A percentile compares a stretch with the other conserved stretches of the same genome.
Evolutionary conservation across 2,113 vertebrate species (phyloP).

Genomic region (Salvator merianae): DNA sequence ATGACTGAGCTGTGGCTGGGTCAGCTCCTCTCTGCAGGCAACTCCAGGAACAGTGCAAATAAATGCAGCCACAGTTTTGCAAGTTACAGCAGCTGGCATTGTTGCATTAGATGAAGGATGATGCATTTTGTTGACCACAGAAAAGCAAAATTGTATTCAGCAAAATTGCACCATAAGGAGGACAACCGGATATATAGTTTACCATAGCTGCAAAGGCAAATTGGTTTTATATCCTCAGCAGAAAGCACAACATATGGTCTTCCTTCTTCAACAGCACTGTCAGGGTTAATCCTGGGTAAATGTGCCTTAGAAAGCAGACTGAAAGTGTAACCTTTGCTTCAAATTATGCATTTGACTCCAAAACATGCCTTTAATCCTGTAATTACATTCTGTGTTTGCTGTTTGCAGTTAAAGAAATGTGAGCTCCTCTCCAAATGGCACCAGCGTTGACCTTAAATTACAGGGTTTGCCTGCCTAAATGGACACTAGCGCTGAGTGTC

Average conservation of each 20-base stretch:
- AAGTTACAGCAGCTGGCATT: too few species aligned
- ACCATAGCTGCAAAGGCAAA: not conserved
- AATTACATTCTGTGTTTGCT: slow-evolving; percentile 75
- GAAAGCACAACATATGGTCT: accelerated
- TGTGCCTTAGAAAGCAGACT: slow-evolving; percentile 63
- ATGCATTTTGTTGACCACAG: too few species aligned
- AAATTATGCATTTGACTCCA: slow-evolving; percentile 65
- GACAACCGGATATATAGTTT: not conserved
- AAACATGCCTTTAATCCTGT: slow-evolving; percentile 70
- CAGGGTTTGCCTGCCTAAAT: slow-evolving; percentile 58
- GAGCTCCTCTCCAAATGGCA: slow-evolving; percentile 74
- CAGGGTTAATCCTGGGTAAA: slow-evolving; percentile 52
- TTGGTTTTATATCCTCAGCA: not conserved
- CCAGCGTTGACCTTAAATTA: slow-evolving; percentile 71
- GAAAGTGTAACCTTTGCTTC: slow-evolving; percentile 71
- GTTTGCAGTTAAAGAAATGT: slow-evolving; percentile 76
- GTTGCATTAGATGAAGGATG: too few species aligned
- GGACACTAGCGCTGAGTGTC: slow-evolving; percentile 18
- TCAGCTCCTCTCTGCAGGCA: too few species aligned
- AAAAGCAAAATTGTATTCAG: too few species aligned
- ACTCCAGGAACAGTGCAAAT: too few species aligned
- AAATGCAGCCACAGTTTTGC: too few species aligned
- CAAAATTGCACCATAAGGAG: too few species aligned
- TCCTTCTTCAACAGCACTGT: not conserved
- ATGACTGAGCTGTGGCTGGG: too few species aligned